Evolutionary conservation across 2,888 invertebrate species (phyloP).

Genomic region (Latrodectus hesperus): DNA sequence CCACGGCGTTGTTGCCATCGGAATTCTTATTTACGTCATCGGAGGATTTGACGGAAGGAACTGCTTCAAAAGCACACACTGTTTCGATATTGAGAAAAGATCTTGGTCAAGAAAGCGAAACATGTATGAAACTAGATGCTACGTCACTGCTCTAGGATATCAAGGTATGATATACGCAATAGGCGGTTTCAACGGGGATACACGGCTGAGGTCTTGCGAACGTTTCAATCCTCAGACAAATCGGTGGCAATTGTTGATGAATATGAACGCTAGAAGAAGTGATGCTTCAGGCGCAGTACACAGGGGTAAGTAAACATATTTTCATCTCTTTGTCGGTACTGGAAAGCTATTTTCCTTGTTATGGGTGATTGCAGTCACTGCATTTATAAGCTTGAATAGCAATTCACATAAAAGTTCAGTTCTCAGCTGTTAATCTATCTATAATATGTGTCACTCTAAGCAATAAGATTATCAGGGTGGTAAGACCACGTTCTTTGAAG

Average conservation of each 20-base stretch:
- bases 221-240: slow-evolving; percentile 73
- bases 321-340: too few relatives aligned
- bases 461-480: too few relatives aligned
- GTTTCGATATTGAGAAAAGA: slow-evolving; percentile 73
- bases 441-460: too few relatives aligned
- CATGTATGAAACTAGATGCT: slow-evolving; percentile 77
- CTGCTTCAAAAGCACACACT: slow-evolving; percentile 75
- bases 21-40: slow-evolving; percentile 75
- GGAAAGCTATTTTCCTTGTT: too few relatives aligned
- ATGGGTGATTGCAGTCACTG: too few relatives aligned
- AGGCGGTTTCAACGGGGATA: slow-evolving; percentile 75
- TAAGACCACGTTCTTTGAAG: too few relatives aligned
- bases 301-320: slow-evolving; percentile 75
- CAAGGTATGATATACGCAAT: slow-evolving; percentile 74
- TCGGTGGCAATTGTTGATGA: slow-evolving; percentile 74
- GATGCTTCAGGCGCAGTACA: slow-evolving; percentile 85
- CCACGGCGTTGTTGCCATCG: slow-evolving; percentile 80
- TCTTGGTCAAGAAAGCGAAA: slow-evolving; percentile 75
- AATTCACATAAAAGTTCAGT: too few relatives aligned
- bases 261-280: slow-evolving; percentile 81
- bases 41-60: slow-evolving; percentile 77
- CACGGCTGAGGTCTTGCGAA: slow-evolving; percentile 74
- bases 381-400: too few relatives aligned
- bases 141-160: slow-evolving; percentile 81
- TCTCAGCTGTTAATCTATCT: too few relatives aligned